Evolutionary conservation across 1,140 invertebrate species (phyloP).

Genomic region (Macrocentrus cingulum): DNA sequence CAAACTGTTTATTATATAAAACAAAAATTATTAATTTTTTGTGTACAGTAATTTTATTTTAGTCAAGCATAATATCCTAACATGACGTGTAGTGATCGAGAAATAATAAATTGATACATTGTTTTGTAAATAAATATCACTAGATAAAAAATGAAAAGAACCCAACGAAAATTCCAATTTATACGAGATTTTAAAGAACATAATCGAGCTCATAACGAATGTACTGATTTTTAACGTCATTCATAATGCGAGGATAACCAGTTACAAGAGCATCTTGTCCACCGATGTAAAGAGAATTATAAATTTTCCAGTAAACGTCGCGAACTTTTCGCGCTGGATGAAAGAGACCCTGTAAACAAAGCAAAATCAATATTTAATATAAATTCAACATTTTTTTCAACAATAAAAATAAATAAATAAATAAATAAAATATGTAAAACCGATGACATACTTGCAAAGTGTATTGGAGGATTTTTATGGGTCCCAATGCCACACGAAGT

Average conservation of each 20-base stretch:
- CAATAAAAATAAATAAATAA: not conserved
- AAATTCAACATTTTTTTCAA: constrained; percentile 1
- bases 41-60: too few species aligned
- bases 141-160: not conserved
- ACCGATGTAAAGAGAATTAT: constrained; percentile 98
- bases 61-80: too few species aligned
- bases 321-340: constrained; percentile 98
- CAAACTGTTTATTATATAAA: too few species aligned
- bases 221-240: constrained; percentile 95
- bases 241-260: constrained; percentile 92
- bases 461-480: constrained; percentile 96
- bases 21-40: too few species aligned
- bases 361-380: not conserved
- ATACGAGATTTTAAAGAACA: constrained; percentile 69
- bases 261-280: constrained; percentile 98
- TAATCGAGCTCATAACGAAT: constrained; percentile 97
- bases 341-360: constrained; percentile 82
- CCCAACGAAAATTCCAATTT: not conserved
- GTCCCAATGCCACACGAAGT: constrained; percentile 91
- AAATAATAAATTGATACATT: not conserved
- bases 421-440: not conserved
- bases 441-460: constrained; percentile 75
- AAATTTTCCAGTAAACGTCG: constrained; percentile 99
- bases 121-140: not conserved
- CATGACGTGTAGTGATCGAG: too few species aligned